Evolutionary conservation across 2,797 vertebrate genomes (phyloP).

Genomic region (Urophycis tenuis): DNA sequence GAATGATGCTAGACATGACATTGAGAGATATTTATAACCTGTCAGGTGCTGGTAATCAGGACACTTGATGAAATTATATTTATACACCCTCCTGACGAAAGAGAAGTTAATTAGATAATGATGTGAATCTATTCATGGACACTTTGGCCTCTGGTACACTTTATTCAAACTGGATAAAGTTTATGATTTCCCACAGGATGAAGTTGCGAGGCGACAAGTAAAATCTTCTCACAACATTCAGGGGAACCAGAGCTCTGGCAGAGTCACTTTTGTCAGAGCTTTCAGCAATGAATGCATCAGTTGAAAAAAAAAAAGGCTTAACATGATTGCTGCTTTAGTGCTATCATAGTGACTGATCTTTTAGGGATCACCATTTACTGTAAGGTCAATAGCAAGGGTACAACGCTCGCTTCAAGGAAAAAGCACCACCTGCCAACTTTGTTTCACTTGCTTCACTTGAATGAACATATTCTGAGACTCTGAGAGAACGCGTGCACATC

Average conservation of each 20-base stretch:
- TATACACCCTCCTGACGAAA: slow-evolving; percentile 14
- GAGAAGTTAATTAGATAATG: slow-evolving; percentile 42
- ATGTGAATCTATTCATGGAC: slow-evolving; percentile 21
- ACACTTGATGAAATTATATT: slow-evolving; percentile 32
- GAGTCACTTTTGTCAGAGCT: background rate
- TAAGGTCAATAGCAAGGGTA: background rate
- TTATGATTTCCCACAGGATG: slow-evolving; percentile 15
- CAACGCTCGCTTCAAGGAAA: background rate
- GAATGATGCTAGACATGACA: slow-evolving; percentile 25
- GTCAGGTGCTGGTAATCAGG: slow-evolving; percentile 41
- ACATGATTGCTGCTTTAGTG: background rate
- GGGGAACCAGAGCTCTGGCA: background rate
- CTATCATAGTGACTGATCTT: background rate
- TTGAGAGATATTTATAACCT: slow-evolving; percentile 43
- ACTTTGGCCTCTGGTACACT: slow-evolving; percentile 9
- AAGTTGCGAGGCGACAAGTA: background rate
- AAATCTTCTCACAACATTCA: background rate
- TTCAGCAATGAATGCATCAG: background rate
- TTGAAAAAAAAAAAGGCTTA: background rate
- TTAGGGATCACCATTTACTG: background rate
- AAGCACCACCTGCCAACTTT: background rate
- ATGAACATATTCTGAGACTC: background rate
- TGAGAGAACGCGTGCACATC: too few species aligned
- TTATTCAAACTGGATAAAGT: slow-evolving; percentile 10
- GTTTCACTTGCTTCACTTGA: background rate